phyloP scores from a whole-genome alignment of 2,113 vertebrate species.

The Alligator mississippiensis region DNA sequence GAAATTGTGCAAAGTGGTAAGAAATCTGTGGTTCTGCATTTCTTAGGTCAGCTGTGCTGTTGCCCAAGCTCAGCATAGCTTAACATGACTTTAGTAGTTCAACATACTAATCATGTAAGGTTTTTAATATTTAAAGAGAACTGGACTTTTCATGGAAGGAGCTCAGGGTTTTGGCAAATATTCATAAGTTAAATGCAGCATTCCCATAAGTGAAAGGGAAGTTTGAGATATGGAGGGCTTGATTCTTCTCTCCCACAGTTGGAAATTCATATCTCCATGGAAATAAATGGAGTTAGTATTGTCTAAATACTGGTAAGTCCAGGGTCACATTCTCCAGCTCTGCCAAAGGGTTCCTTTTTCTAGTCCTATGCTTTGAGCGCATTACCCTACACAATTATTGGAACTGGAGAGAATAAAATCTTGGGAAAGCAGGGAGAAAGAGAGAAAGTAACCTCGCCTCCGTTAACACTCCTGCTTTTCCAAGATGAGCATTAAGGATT shows the following conservation, averaged over 20 bases:
- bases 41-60: accelerated
- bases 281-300: not conserved
- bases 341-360: not conserved
- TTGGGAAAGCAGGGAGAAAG: not conserved
- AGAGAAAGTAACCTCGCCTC: not conserved
- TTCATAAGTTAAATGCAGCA: not conserved
- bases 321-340: not conserved
- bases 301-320: not conserved
- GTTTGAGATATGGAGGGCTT: not conserved
- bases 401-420: not conserved
- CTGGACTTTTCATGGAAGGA: not conserved
- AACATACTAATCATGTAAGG: accelerated
- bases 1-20: not conserved
- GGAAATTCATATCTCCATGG: not conserved
- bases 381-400: not conserved
- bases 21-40: not conserved
- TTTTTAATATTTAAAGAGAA: not conserved
- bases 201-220: no score
- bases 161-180: not conserved
- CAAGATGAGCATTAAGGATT: not conserved
- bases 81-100: not conserved
- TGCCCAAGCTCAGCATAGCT: no score
- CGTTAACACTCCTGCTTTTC: not conserved
- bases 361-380: not conserved
- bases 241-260: not conserved